These are phyloP conservation scores for Panulirus ornatus DNA, from an alignment of 1,140 invertebrate species.

Conservation along the genomic window DNA sequence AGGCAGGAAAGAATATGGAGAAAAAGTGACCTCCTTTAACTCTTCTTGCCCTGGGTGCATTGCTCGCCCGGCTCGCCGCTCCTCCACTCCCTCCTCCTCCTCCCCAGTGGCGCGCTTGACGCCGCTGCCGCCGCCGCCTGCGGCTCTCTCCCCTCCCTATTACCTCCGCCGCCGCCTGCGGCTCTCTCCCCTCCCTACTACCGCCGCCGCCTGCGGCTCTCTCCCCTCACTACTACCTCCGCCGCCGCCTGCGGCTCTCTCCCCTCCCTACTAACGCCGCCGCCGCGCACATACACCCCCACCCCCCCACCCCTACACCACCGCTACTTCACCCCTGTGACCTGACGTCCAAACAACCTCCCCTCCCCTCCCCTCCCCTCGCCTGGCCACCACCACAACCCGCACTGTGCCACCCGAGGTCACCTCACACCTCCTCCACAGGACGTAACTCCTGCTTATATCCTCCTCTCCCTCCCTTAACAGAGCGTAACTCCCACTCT, in stretches of 20 bases:
- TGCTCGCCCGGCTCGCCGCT: slow-evolving; percentile 23
- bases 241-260: not conserved
- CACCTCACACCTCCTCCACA: too few species aligned
- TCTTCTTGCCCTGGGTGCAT: slow-evolving; percentile 37
- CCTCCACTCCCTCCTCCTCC: not conserved
- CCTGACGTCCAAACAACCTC: too few species aligned
- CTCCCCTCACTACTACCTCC: not conserved
- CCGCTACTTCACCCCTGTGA: too few species aligned
- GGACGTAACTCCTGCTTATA: too few species aligned
- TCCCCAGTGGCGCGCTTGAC: not conserved
- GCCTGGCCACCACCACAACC: too few species aligned
- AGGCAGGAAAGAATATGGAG: not conserved
- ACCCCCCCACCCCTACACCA: too few species aligned
- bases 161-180: not conserved
- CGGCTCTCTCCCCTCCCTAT: not conserved
- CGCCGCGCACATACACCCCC: not conserved
- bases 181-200: not conserved
- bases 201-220: too few species aligned
- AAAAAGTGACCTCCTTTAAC: slow-evolving; percentile 21
- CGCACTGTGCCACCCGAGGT: too few species aligned
- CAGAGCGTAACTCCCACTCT: too few species aligned
- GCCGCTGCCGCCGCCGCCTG: not conserved
- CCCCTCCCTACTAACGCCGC: not conserved
- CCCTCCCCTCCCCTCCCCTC: too few species aligned
- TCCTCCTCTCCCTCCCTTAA: too few species aligned